These are phyloP conservation scores for Panurus biarmicus DNA, from an alignment of 2,113 vertebrate genomes.

Conservation along the genomic window DNA sequence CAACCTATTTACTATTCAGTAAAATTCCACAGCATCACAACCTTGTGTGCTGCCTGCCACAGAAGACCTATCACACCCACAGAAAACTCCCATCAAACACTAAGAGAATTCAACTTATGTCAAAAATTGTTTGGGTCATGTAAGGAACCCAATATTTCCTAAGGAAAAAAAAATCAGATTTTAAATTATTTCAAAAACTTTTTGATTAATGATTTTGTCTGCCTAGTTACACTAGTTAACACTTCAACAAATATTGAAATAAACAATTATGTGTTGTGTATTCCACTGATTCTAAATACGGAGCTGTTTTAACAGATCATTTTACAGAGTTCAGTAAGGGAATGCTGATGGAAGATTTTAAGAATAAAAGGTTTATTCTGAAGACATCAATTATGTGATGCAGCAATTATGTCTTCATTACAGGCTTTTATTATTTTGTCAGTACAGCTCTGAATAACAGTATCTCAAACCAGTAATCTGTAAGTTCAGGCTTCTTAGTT, in stretches of 20 bases:
- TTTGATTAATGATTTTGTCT: neutral
- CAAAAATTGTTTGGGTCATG: neutral
- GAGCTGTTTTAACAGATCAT: neutral
- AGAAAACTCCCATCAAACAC: neutral
- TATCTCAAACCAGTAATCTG: neutral
- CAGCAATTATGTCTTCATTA: neutral
- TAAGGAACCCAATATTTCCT: neutral
- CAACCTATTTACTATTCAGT: neutral
- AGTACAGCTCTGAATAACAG: neutral
- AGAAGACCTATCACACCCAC: neutral
- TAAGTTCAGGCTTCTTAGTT: neutral
- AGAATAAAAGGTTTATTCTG: neutral
- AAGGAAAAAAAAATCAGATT: neutral
- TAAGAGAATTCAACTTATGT: neutral
- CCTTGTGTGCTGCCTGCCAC: neutral
- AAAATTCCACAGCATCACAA: neutral
- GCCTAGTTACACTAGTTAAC: neutral
- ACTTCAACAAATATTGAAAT: neutral
- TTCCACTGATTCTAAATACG: neutral
- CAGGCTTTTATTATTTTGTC: neutral
- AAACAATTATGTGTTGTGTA: neutral
- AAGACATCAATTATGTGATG: neutral
- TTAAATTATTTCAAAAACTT: neutral
- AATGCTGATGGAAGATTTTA: neutral
- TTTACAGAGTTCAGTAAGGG: neutral